These are phyloP conservation scores for Noctua janthe DNA, from an alignment of 2,888 invertebrate species.

Conservation along the genomic window DNA sequence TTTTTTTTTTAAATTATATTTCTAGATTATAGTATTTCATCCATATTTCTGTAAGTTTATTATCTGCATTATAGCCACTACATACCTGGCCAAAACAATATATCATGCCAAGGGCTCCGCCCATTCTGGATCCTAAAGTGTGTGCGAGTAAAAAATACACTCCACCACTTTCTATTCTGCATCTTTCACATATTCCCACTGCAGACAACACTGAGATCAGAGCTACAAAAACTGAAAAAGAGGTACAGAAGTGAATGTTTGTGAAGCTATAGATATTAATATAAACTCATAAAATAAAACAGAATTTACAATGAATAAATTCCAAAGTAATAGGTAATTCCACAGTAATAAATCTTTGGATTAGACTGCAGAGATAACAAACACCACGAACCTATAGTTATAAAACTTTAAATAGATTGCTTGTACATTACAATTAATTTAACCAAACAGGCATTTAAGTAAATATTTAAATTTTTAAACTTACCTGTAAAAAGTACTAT, in stretches of 20 bases:
- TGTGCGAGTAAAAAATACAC: constrained; percentile 98
- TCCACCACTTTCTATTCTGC: constrained; percentile 98
- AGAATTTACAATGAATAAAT: not conserved
- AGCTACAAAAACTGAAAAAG: constrained; percentile 94
- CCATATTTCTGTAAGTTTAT: not conserved
- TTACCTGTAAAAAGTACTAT: constrained; percentile 95
- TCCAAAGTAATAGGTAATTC: not conserved
- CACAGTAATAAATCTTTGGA: constrained; percentile 21
- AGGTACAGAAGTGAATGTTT: not conserved
- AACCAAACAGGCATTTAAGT: not conserved
- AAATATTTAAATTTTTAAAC: constrained; percentile 1
- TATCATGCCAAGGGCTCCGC: constrained; percentile 97
- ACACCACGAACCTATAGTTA: not conserved
- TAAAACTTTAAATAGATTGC: not conserved
- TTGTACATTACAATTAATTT: not conserved
- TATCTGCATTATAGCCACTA: no score
- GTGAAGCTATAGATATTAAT: not conserved
- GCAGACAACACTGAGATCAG: constrained; percentile 98
- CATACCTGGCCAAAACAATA: constrained; percentile 98
- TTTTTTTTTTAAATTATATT: not conserved
- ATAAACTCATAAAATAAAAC: not conserved
- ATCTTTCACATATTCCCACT: constrained; percentile 98
- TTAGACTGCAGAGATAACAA: constrained; percentile 25
- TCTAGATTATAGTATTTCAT: not conserved
- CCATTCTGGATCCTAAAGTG: constrained; percentile 97